Conservation (phyloP, 2,797 vertebrate species). For the Enteromius trimaculatus region DNA sequence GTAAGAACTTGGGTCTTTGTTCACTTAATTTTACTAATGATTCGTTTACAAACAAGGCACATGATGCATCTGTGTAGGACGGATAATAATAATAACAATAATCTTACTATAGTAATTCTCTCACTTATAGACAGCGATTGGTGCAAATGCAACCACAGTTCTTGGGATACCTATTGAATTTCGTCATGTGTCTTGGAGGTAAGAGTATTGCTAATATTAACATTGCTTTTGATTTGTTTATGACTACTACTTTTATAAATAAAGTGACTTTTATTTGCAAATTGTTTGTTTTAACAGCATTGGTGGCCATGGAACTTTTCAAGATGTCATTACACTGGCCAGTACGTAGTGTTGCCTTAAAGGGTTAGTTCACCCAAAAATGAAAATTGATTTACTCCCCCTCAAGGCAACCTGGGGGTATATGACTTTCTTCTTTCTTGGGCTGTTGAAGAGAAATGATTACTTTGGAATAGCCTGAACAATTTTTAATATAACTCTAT, state of each 20-base stretch:
- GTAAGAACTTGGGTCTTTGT: too few species aligned
- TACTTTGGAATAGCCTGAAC: too few species aligned
- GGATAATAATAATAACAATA: background rate
- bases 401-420: too few species aligned
- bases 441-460: too few species aligned
- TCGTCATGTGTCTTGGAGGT: slow-evolving; percentile 84
- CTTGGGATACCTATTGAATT: slow-evolving; percentile 80
- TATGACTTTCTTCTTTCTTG: too few species aligned
- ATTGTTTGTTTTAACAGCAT: slow-evolving; percentile 69
- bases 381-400: too few species aligned
- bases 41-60: background rate
- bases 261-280: background rate
- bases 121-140: slow-evolving; percentile 76
- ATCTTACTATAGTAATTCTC: slow-evolving; percentile 10
- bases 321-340: slow-evolving; percentile 82
- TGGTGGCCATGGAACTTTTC: slow-evolving; percentile 78
- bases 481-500: too few species aligned
- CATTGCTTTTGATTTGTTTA: background rate
- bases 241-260: background rate
- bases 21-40: background rate
- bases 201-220: slow-evolving; percentile 14
- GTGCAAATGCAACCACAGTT: slow-evolving; percentile 80
- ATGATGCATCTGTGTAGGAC: background rate
- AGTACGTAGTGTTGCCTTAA: slow-evolving; percentile 71
- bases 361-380: background rate